These are phyloP conservation scores for Gerris lacustris DNA, from an alignment of 2,888 invertebrate genomes.

Conservation along the genomic window DNA sequence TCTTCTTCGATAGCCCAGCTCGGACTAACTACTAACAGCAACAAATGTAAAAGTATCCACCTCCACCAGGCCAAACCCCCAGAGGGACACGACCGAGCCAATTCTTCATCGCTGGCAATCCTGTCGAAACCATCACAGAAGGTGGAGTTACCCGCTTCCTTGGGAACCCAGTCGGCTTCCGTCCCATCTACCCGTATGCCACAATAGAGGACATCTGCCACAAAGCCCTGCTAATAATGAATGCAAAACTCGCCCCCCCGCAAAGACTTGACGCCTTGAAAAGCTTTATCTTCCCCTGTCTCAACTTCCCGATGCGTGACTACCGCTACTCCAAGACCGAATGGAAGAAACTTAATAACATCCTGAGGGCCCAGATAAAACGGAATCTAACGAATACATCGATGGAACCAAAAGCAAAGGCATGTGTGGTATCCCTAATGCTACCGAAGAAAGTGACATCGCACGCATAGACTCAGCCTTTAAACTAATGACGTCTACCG, in stretches of 20 bases:
- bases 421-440: conserved; percentile 14
- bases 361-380: conserved; percentile 11
- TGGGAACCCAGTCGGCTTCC: conserved; percentile 14
- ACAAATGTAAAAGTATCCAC: conserved; percentile 12
- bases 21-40: too few relatives aligned
- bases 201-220: not conserved
- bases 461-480: conserved; percentile 11
- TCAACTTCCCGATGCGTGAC: too few relatives aligned
- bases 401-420: conserved; percentile 14
- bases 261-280: conserved; percentile 15
- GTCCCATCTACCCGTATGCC: not conserved
- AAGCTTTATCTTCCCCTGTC: conserved; percentile 13
- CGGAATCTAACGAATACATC: conserved; percentile 15
- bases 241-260: conserved; percentile 11
- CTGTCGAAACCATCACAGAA: not conserved
- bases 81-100: not conserved
- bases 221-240: conserved; percentile 8
- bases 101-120: not conserved
- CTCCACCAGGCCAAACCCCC: not conserved
- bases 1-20: not conserved
- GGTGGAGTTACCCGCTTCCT: not conserved
- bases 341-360: conserved; percentile 11
- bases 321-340: conserved; percentile 2
- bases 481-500: conserved; percentile 13
- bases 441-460: conserved; percentile 19